Evolutionary conservation across 2,113 vertebrate species (phyloP), one percentile per base, ranked within the genome.

Genomic region (Cnemophilus loriae): DNA sequence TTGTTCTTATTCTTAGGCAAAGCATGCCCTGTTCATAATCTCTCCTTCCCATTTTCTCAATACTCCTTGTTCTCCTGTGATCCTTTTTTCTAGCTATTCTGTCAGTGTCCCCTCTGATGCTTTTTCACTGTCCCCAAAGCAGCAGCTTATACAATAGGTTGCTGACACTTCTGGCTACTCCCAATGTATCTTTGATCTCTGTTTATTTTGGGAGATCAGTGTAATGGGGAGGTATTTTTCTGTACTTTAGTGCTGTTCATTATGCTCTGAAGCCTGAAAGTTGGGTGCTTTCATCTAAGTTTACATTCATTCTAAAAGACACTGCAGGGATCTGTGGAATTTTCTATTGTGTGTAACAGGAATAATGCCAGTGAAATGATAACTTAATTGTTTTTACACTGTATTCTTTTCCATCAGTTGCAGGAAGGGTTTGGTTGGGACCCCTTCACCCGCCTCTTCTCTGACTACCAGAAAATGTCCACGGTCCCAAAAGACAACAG

Each of bases 341-440:
- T 44, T 69, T 84, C 33, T 91, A 1, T 14, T 46, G 39, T 44
- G 56, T 78, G 15, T 59, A 55, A n/a, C 16, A 71, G 64, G 9
- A 68, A 55, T 82, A 80, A 59, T 84, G 32, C 8, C 60, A 71
- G 19, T 87, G 60, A 93, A 89, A 78, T 60, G 21, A 32, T 20
- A 73, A 75, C 13, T 87, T 67, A 2, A 13, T 55, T 82, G 13
- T 60, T 84, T 69, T 83, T 37, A 92, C 41, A 41, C 33, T 73
- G 32, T 84, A 23, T 90, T 91, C 55, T 84, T 70, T 56, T 94
- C 50, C 30, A 56, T 77, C 85, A 98, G 98, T 95, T 98, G 57
- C 98, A 98, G 91, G 98, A 98, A 89, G 97, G 96, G 27, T 98
- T 98, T 94, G 98, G 98, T 21, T 98, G 98, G 98, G 97, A 98